Conservation (phyloP, 1,140 invertebrate species). For the Drosophila lini region DNA sequence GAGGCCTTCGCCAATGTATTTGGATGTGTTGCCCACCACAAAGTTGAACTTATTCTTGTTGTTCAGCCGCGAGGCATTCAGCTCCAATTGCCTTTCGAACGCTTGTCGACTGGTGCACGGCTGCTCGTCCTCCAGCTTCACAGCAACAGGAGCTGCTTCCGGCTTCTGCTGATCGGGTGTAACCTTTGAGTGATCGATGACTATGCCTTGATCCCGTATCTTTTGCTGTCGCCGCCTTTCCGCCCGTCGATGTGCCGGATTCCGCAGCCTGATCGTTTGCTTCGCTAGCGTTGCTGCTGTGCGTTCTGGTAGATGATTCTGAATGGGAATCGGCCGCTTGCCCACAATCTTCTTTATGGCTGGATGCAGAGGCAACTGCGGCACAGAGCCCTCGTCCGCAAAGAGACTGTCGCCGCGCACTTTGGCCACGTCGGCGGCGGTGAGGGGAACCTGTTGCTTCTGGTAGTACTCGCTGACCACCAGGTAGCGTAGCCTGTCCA, state of each 20-base stretch:
- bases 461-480: slow-evolving; percentile 89
- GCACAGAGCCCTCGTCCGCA: slow-evolving; percentile 30
- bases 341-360: slow-evolving; percentile 89
- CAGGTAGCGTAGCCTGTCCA: slow-evolving; percentile 90
- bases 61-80: slow-evolving; percentile 68
- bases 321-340: slow-evolving; percentile 84
- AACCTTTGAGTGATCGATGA: slow-evolving; percentile 71
- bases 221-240: slow-evolving; percentile 55
- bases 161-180: not conserved
- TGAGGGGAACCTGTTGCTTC: slow-evolving; percentile 86
- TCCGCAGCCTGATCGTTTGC: slow-evolving; percentile 73
- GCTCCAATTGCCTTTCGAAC: slow-evolving; percentile 26
- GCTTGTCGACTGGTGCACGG: slow-evolving; percentile 68
- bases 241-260: slow-evolving; percentile 50
- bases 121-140: slow-evolving; percentile 42
- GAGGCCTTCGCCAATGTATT: slow-evolving; percentile 88
- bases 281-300: slow-evolving; percentile 85
- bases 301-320: slow-evolving; percentile 84
- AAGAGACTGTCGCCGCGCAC: slow-evolving; percentile 73
- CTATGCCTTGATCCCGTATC: slow-evolving; percentile 69
- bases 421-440: slow-evolving; percentile 84
- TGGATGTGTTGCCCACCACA: slow-evolving; percentile 93
- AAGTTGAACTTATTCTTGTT: slow-evolving; percentile 84
- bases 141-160: not conserved
- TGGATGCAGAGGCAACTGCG: slow-evolving; percentile 89